These are phyloP conservation scores for Pica pica DNA, from an alignment of 2,113 vertebrate species.

Conservation along the genomic window DNA sequence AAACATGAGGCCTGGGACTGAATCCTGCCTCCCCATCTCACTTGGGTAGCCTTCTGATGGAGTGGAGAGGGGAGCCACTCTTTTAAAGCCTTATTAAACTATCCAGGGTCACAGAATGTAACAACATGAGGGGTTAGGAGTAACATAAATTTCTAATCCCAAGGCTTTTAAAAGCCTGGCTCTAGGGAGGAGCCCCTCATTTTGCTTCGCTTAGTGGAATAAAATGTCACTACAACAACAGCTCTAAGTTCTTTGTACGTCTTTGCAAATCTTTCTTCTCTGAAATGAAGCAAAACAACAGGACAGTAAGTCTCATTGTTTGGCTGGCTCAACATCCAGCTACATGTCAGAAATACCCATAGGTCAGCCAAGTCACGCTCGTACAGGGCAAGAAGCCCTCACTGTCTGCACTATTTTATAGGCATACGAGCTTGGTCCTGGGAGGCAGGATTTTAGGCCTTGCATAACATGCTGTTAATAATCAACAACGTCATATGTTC, in stretches of 20 bases:
- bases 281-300: not conserved
- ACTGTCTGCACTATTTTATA: accelerated
- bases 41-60: not conserved
- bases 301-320: not conserved
- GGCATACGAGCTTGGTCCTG: not conserved
- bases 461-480: not conserved
- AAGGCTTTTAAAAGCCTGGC: not conserved
- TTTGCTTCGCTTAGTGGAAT: accelerated
- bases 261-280: not conserved
- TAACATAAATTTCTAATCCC: not conserved
- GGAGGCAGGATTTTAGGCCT: not conserved
- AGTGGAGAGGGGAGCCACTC: not conserved
- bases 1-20: not conserved
- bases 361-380: not conserved
- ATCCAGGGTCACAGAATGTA: not conserved
- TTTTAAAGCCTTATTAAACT: not conserved
- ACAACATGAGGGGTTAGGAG: not conserved
- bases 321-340: not conserved
- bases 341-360: not conserved
- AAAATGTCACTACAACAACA: not conserved
- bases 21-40: not conserved
- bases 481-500: not conserved
- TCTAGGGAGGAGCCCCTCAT: not conserved
- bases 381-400: not conserved
- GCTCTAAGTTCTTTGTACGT: not conserved